A percentile compares a stretch with the other conserved stretches of the same genome.
phyloP scores from a whole-genome alignment of 1,140 invertebrate species.

The Triops longicaudatus region DNA sequence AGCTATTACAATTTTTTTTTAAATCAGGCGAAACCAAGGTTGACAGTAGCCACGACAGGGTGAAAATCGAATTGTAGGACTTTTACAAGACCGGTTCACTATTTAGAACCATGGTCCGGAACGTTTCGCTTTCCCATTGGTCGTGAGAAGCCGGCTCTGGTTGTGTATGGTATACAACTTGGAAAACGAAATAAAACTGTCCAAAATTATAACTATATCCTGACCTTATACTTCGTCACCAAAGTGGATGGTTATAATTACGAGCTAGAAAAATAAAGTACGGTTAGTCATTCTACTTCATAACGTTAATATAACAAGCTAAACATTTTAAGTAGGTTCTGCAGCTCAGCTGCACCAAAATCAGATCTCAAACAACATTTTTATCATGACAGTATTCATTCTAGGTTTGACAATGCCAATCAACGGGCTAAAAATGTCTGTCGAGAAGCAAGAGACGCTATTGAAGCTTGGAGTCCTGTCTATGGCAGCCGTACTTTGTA shows the following conservation, averaged over 20 bases:
- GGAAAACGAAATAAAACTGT: neutral
- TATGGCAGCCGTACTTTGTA: constrained; percentile 85
- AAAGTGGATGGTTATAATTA: neutral
- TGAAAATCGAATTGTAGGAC: neutral
- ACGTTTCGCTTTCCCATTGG: neutral
- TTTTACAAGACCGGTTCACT: neutral
- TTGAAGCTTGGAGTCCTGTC: constrained; percentile 85
- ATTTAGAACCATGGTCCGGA: neutral
- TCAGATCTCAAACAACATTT: too few species aligned
- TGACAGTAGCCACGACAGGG: too few species aligned
- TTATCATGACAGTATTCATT: neutral
- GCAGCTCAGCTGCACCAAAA: too few species aligned
- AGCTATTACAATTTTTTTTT: too few species aligned
- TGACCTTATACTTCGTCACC: neutral
- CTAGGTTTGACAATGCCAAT: neutral
- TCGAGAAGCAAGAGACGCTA: constrained; percentile 89
- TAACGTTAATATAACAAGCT: too few species aligned
- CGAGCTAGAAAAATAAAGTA: too few species aligned
- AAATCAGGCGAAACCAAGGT: too few species aligned
- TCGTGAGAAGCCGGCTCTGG: neutral
- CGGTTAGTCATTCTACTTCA: too few species aligned
- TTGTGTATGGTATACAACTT: neutral
- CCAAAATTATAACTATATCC: neutral
- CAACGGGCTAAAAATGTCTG: constrained; percentile 45
- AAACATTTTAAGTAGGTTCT: too few species aligned